Conservation (phyloP, 1,140 invertebrate species). For the Caligus rogercresseyi region DNA sequence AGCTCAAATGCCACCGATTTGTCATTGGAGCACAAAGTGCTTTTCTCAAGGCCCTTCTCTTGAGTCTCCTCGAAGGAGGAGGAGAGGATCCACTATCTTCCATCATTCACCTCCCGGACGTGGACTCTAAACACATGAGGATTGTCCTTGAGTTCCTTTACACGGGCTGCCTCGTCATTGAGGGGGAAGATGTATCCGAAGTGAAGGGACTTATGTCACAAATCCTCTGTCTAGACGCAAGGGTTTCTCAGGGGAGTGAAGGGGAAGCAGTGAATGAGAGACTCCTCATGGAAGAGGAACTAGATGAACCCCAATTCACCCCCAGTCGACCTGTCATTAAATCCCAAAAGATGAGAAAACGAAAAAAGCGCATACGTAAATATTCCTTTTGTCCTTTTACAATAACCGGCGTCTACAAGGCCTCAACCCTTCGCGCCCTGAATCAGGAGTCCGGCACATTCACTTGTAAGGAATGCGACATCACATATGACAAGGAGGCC, state of each 20-base stretch:
- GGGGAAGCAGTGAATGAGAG: too few species aligned
- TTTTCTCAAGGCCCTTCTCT: neutral
- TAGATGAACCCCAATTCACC: neutral
- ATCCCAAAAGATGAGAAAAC: neutral
- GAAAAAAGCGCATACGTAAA: neutral
- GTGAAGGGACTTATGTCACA: neutral
- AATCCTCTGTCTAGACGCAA: neutral
- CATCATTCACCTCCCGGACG: neutral
- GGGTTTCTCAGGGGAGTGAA: too few species aligned
- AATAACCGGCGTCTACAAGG: neutral
- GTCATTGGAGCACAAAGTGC: slow-evolving; percentile 6
- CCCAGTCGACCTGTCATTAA: neutral
- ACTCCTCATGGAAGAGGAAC: neutral
- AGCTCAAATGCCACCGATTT: slow-evolving; percentile 1
- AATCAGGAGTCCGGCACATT: neutral
- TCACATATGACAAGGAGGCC: neutral
- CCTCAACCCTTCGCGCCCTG: neutral
- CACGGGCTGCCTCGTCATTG: neutral
- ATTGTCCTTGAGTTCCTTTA: slow-evolving; percentile 12
- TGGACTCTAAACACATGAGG: neutral
- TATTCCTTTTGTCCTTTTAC: neutral
- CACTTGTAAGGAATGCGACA: neutral
- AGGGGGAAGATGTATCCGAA: neutral
- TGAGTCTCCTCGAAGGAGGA: too few species aligned
- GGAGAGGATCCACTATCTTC: too few species aligned